phyloP scores from a whole-genome alignment of 2,888 invertebrate genomes.

The Ashinkailepas kermadecensis region DNA sequence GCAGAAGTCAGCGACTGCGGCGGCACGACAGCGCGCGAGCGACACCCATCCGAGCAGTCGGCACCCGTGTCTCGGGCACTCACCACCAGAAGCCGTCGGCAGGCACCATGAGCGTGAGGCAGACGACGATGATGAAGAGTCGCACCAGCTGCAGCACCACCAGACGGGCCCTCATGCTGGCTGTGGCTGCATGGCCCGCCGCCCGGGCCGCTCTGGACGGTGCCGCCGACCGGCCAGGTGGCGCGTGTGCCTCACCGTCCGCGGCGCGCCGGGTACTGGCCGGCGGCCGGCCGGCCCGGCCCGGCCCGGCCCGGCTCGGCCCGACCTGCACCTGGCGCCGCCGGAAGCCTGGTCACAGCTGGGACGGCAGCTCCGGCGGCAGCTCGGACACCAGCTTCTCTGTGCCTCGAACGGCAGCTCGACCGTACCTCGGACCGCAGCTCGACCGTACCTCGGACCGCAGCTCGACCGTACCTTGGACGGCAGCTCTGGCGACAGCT shows the following conservation, averaged over 20 bases:
- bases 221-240: not conserved
- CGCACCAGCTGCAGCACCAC: conserved; percentile 45
- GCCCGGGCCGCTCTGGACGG: not conserved
- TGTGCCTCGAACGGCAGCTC: no score
- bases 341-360: not conserved
- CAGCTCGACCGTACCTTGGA: no score
- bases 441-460: no score
- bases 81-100: conserved; percentile 82
- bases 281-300: not conserved
- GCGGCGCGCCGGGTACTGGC: not conserved
- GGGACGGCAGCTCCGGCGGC: no score
- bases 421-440: no score
- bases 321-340: not conserved
- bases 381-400: no score
- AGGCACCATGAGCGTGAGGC: conserved; percentile 77
- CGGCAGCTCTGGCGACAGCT: no score
- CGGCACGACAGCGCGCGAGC: no score
- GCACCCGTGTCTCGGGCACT: conserved; percentile 48
- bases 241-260: no score
- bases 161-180: conserved; percentile 8
- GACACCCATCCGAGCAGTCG: no score
- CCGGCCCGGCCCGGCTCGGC: not conserved
- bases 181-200: not conserved
- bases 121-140: conserved; percentile 71
- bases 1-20: no score